A percentile compares a stretch with the other conserved stretches of the same genome.
Conservation (phyloP, 1,140 invertebrate genomes). For the Brachionus asplanchnoidis region DNA sequence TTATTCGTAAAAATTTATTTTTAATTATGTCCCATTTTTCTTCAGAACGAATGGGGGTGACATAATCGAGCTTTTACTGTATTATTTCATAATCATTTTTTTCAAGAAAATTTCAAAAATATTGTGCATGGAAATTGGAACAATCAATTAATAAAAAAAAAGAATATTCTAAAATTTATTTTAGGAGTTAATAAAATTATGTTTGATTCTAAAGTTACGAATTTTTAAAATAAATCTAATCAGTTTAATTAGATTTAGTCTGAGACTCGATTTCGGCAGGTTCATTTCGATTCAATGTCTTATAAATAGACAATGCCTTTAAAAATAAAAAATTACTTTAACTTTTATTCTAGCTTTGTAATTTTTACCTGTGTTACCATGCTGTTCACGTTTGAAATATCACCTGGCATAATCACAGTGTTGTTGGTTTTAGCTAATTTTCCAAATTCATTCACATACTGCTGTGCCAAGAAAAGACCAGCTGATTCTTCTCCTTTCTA, state of each 20-base stretch:
- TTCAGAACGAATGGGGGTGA: too few relatives aligned
- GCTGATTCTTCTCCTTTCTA: constrained; percentile 78
- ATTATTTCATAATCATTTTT: too few relatives aligned
- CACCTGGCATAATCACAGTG: constrained; percentile 80
- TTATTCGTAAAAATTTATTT: too few relatives aligned
- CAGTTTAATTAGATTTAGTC: background rate
- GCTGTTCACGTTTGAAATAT: constrained; percentile 35
- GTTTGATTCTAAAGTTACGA: background rate
- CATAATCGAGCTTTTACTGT: too few relatives aligned
- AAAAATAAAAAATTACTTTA: background rate
- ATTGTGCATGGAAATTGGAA: too few relatives aligned
- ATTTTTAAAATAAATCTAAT: background rate
- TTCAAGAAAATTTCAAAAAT: background rate
- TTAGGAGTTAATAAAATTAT: background rate
- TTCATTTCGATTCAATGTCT: background rate
- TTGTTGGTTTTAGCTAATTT: constrained; percentile 87
- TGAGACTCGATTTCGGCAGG: background rate
- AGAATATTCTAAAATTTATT: background rate
- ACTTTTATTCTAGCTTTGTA: background rate
- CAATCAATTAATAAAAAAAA: background rate
- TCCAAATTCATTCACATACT: constrained; percentile 87
- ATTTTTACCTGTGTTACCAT: constrained; percentile 32
- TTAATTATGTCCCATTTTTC: too few relatives aligned
- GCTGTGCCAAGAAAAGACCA: constrained; percentile 82
- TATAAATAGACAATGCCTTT: constrained; percentile 41